These are phyloP conservation scores for Phaonia tiefii DNA, from an alignment of 2,888 invertebrate genomes.

Conservation along the genomic window DNA sequence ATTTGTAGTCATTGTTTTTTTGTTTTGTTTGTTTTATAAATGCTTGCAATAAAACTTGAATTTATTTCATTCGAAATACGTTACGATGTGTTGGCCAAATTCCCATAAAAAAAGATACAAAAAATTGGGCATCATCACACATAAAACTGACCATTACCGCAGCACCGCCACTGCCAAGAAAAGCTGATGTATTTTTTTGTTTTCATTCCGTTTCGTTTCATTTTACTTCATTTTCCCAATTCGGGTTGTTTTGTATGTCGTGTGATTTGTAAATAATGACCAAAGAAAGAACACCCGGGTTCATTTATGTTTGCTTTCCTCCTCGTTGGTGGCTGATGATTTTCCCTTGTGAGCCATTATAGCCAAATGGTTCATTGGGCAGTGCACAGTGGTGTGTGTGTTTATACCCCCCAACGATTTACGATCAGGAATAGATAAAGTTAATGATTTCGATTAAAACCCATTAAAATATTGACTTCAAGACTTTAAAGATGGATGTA, in stretches of 20 bases:
- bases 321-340: too few relatives aligned
- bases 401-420: too few relatives aligned
- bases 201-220: not conserved
- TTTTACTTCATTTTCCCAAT: too few relatives aligned
- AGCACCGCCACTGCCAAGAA: not conserved
- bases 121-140: constrained; percentile 1
- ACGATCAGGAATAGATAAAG: too few relatives aligned
- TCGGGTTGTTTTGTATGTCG: too few relatives aligned
- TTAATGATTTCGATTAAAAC: too few relatives aligned
- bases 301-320: not conserved
- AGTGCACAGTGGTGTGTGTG: too few relatives aligned
- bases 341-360: too few relatives aligned
- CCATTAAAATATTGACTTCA: too few relatives aligned
- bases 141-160: not conserved
- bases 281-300: not conserved
- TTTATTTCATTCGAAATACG: constrained; percentile 10
- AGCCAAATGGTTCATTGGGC: too few relatives aligned
- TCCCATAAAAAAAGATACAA: not conserved
- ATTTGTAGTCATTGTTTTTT: not conserved
- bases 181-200: not conserved
- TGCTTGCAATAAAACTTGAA: constrained; percentile 28
- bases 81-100: constrained; percentile 1
- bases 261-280: not conserved
- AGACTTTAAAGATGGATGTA: too few relatives aligned
- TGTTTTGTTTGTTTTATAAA: constrained; percentile 2